phyloP scores from a whole-genome alignment of 2,797 vertebrate genomes.

The Sebastes trivittatus region DNA sequence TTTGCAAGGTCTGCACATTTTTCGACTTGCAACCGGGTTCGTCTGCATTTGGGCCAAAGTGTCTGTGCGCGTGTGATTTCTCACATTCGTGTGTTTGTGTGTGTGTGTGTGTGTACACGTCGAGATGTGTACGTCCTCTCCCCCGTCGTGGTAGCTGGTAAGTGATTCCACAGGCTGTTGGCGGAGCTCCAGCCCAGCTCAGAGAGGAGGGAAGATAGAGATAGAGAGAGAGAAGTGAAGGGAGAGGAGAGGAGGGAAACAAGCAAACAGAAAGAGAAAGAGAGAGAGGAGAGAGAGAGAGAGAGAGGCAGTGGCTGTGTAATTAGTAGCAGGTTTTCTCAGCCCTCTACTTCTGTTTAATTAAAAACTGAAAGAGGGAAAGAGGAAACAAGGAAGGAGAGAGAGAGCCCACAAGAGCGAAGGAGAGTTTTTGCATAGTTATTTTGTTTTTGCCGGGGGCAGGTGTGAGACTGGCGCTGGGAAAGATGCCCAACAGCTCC shows the following conservation, averaged over 20 bases:
- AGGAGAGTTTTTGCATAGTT: conserved; percentile 71
- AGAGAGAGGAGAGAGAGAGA: conserved; percentile 33
- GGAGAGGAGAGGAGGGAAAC: conserved; percentile 35
- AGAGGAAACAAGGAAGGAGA: conserved; percentile 65
- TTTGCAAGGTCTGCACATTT: conserved; percentile 30
- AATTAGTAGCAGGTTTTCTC: conserved; percentile 79
- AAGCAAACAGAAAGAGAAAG: conserved; percentile 41
- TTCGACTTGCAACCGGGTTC: conserved; percentile 21
- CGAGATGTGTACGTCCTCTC: conserved; percentile 37
- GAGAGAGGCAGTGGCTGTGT: conserved; percentile 75
- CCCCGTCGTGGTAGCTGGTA: conserved; percentile 62
- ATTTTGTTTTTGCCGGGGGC: conserved; percentile 75
- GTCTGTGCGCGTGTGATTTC: not conserved
- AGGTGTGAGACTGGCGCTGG: conserved; percentile 67
- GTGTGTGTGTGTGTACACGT: not conserved
- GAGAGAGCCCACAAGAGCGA: conserved; percentile 50
- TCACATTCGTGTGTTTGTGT: not conserved
- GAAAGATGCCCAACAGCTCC: conserved; percentile 69
- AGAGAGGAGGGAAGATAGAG: conserved; percentile 28
- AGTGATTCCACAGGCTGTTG: conserved; percentile 82
- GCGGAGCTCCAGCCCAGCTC: conserved; percentile 67
- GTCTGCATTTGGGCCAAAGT: not conserved
- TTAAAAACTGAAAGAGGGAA: conserved; percentile 76
- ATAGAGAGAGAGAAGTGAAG: conserved; percentile 31
- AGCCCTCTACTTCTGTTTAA: conserved; percentile 80